Evolutionary conservation across 2,797 vertebrate genomes (phyloP), one percentile per base, ranked within the genome.

Genomic region (Arrhamphus sclerolepis): DNA sequence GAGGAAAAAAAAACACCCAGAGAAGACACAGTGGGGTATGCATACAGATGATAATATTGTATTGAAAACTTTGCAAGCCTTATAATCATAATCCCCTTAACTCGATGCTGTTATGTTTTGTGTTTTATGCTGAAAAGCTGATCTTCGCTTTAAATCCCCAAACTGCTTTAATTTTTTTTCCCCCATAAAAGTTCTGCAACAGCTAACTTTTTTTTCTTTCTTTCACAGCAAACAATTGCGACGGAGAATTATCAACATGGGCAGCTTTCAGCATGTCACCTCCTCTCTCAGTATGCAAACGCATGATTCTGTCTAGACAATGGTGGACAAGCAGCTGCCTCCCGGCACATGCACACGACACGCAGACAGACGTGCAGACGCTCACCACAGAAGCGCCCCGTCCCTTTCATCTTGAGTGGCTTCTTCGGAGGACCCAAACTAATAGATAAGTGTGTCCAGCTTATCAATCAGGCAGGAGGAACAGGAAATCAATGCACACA

Each of bases 251-350:
- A 84, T 82, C 75, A 81, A 77, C 69, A 49, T 43, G 2, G 72
- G 74, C 82, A 77, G 81, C 75, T 80, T 75, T 75, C 59, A 46
- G 59, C 57, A 0, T 75, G 79, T 81, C 85, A 70, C 78, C 81
- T 75, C 71, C 73, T 61, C 67, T 80, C 59, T 89, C 77, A 68
- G 83, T 87, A 88, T 89, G 90, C 87, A 81, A 80, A 52, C 74
- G 21, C 87, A 87, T 78, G 81, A 78, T 75, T 85, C 77, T 50
- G 85, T 90, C 86, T 85, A 85, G 87, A 89, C 87, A 82, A 86
- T 78, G 65, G 68, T 16, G 60, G 83, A 80, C 78, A 81, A 76
- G 82, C 87, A 88, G 85, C 85, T 86, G 83, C 81, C 84, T 87
- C 60, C 4, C 20, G 81, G 75, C 42, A 14, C 58, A 24, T 70